Evolutionary conservation across 2,113 vertebrate genomes (phyloP).

Genomic region (Myotis davidii): DNA sequence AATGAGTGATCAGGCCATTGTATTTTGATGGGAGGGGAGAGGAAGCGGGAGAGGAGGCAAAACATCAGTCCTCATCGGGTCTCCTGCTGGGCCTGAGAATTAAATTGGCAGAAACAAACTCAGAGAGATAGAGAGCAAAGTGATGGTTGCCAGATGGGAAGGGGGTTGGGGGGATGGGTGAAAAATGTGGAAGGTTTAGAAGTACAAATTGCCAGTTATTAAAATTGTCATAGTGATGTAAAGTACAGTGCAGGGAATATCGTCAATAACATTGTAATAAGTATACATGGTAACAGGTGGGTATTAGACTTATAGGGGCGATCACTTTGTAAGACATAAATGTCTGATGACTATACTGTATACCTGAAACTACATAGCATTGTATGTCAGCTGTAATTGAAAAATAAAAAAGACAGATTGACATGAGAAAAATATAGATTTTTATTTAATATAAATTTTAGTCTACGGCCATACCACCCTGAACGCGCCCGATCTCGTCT

Average conservation of each 20-base stretch:
- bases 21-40: not conserved
- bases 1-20: not conserved
- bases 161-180: too few relatives aligned
- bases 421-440: not conserved
- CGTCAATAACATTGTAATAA: not conserved
- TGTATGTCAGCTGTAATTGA: not conserved
- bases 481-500: too few relatives aligned
- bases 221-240: not conserved
- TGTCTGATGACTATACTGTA: not conserved
- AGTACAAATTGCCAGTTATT: not conserved
- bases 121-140: not conserved
- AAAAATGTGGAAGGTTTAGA: not conserved
- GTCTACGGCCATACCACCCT: too few relatives aligned
- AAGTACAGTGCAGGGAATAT: not conserved
- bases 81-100: not conserved
- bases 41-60: not conserved
- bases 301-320: not conserved
- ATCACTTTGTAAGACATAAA: not conserved
- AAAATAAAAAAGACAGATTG: not conserved
- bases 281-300: not conserved
- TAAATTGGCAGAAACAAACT: not conserved
- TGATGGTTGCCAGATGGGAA: not conserved
- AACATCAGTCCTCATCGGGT: not conserved
- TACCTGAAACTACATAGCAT: not conserved
- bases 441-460: not conserved